phyloP scores from a whole-genome alignment of 2,797 vertebrate species.

The Aldrovandia affinis region DNA sequence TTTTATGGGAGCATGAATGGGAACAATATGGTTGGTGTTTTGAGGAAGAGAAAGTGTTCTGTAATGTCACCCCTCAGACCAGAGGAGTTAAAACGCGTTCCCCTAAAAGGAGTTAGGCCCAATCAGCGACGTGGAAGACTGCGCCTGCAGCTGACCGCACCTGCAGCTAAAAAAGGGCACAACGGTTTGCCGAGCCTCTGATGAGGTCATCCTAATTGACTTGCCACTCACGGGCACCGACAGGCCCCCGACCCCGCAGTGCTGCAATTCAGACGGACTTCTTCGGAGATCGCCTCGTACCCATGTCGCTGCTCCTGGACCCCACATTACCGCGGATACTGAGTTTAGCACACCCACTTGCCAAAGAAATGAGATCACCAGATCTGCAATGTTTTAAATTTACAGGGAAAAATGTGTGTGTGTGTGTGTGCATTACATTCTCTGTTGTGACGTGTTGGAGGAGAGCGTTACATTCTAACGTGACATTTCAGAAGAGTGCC shows the following conservation, averaged over 20 bases:
- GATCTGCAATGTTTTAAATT: not conserved
- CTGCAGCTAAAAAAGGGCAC: too few relatives aligned
- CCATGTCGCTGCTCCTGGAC: not conserved
- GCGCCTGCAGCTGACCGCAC: too few relatives aligned
- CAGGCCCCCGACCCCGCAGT: not conserved
- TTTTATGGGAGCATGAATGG: too few relatives aligned
- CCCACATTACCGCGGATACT: not conserved
- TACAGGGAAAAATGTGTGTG: not conserved
- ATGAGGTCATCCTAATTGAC: constrained; percentile 13
- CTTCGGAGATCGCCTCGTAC: not conserved
- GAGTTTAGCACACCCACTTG: not conserved
- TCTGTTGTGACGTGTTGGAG: not conserved
- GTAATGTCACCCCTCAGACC: not conserved
- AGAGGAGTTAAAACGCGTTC: not conserved
- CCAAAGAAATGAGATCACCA: not conserved
- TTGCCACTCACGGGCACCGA: not conserved
- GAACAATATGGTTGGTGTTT: too few relatives aligned
- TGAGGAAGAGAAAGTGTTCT: too few relatives aligned
- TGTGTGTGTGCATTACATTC: not conserved
- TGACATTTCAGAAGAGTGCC: too few relatives aligned
- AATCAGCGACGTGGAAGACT: not conserved
- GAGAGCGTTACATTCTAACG: too few relatives aligned
- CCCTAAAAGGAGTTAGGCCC: not conserved
- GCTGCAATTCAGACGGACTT: not conserved
- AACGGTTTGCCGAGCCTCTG: not conserved